These are phyloP conservation scores for Parapsyche elsis DNA, from an alignment of 1,140 invertebrate genomes.

Conservation along the genomic window DNA sequence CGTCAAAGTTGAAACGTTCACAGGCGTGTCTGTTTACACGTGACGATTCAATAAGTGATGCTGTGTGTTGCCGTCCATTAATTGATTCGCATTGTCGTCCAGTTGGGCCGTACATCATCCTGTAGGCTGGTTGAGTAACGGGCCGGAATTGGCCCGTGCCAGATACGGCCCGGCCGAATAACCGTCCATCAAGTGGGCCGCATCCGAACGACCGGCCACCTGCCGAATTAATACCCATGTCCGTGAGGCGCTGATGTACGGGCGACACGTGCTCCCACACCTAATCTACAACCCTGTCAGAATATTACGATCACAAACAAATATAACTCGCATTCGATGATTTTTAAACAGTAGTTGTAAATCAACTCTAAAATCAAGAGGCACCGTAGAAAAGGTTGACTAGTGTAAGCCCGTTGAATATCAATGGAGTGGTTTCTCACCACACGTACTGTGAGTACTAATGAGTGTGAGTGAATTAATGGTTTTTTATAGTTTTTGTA, in stretches of 20 bases:
- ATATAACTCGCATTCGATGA: not conserved
- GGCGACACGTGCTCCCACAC: constrained; percentile 40
- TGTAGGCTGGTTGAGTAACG: constrained; percentile 28
- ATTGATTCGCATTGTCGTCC: constrained; percentile 47
- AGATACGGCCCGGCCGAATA: constrained; percentile 28
- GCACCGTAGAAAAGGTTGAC: too few relatives aligned
- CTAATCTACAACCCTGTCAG: not conserved
- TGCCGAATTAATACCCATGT: constrained; percentile 48
- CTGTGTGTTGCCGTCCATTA: constrained; percentile 29
- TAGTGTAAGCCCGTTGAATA: too few relatives aligned
- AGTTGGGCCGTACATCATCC: constrained; percentile 44
- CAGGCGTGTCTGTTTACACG: not conserved
- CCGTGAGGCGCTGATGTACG: constrained; percentile 48
- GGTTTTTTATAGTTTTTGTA: too few relatives aligned
- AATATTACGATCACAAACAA: not conserved
- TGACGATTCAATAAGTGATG: constrained; percentile 39
- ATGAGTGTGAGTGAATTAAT: too few relatives aligned
- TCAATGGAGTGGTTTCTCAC: too few relatives aligned
- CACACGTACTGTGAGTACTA: too few relatives aligned
- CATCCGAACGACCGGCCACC: constrained; percentile 29
- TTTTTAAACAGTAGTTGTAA: too few relatives aligned
- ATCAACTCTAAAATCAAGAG: too few relatives aligned
- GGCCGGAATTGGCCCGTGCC: constrained; percentile 17
- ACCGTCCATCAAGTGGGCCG: constrained; percentile 49
- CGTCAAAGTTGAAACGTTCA: not conserved